A percentile compares a stretch with the other conserved stretches of the same genome.
Evolutionary conservation across 2,797 vertebrate species (phyloP).

Genomic region (Zenarchopterus dispar): DNA sequence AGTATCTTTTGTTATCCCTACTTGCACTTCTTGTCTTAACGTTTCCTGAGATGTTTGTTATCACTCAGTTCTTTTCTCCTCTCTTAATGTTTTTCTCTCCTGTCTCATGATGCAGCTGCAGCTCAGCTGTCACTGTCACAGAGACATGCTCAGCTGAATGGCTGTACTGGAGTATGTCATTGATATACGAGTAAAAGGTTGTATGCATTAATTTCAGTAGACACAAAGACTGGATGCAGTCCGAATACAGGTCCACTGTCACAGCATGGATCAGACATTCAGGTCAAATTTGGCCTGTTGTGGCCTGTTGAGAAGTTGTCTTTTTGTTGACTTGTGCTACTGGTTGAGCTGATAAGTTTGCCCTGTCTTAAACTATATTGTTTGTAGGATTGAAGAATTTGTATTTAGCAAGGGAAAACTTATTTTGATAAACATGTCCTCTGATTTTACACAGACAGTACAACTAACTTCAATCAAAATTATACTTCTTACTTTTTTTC

Average conservation of each 20-base stretch:
- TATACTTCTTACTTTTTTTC: neutral
- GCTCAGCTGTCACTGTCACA: conserved; percentile 42
- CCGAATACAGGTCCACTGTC: neutral
- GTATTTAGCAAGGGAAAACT: conserved; percentile 2
- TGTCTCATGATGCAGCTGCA: conserved; percentile 32
- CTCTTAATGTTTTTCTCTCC: conserved; percentile 31
- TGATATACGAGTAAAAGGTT: conserved; percentile 31
- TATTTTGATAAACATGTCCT: neutral
- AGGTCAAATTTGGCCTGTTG: neutral
- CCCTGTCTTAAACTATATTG: conserved; percentile 3
- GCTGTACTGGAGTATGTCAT: conserved; percentile 40
- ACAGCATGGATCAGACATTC: neutral
- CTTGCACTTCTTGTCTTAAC: neutral
- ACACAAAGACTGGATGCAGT: neutral
- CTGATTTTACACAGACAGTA: neutral
- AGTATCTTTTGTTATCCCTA: neutral
- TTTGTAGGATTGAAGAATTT: conserved; percentile 1
- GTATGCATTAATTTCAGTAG: conserved; percentile 11
- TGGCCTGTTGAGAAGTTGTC: conserved; percentile 7
- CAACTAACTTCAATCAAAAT: neutral
- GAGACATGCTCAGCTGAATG: conserved; percentile 32
- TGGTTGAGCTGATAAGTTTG: conserved; percentile 2
- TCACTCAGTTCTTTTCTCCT: conserved; percentile 12
- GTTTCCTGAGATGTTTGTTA: neutral
- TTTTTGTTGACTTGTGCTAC: conserved; percentile 19